Percentiles rank a stretch among this genome's conserved stretches.
phyloP scores from a whole-genome alignment of 2,888 invertebrate species.

The Gasteruption jaculator region DNA sequence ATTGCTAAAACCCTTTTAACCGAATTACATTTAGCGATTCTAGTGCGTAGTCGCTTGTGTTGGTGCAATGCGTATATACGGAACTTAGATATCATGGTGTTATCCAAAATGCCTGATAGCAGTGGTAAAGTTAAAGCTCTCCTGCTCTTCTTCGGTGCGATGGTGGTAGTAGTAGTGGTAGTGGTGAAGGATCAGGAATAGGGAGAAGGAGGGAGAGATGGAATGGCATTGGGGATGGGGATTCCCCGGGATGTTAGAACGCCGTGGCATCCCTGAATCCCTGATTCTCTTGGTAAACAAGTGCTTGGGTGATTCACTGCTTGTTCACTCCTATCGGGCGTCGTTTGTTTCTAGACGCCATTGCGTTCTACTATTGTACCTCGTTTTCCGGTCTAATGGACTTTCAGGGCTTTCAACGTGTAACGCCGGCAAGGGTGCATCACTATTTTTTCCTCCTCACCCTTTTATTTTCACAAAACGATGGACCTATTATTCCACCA shows the following conservation, averaged over 20 bases:
- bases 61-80: too few relatives aligned
- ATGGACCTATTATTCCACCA: too few relatives aligned
- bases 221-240: conserved; percentile 32
- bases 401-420: conserved; percentile 28
- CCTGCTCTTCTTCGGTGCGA: too few relatives aligned
- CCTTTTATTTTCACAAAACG: too few relatives aligned
- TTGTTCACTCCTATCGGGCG: conserved; percentile 47
- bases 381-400: conserved; percentile 48
- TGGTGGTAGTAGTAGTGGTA: conserved; percentile 9
- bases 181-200: conserved; percentile 23
- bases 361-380: conserved; percentile 40
- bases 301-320: conserved; percentile 50
- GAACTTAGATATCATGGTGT: too few relatives aligned
- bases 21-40: conserved; percentile 51
- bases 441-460: too few relatives aligned
- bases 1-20: conserved; percentile 52
- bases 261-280: conserved; percentile 43
- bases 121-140: too few relatives aligned
- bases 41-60: conserved; percentile 39
- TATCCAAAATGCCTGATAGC: too few relatives aligned
- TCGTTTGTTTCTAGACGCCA: conserved; percentile 49
- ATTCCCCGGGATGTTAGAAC: conserved; percentile 40
- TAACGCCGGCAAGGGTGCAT: too few relatives aligned
- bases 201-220: conserved; percentile 15
- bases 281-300: conserved; percentile 50